A percentile compares a stretch with the other conserved stretches of the same genome.
phyloP scores from a whole-genome alignment of 2,888 invertebrate species.

The Phania funesta region DNA sequence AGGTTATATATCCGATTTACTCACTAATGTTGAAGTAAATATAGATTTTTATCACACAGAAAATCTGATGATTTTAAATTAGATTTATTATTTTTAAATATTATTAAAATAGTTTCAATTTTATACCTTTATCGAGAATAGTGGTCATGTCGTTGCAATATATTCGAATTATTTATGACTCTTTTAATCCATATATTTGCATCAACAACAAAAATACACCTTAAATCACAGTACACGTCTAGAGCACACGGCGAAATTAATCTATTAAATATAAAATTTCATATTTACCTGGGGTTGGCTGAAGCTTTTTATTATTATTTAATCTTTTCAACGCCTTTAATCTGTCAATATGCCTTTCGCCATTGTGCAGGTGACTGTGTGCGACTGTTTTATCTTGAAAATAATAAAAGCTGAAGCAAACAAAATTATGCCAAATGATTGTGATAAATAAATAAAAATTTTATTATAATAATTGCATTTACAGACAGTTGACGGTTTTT shows the following conservation, averaged over 20 bases:
- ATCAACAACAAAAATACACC: background rate
- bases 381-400: background rate
- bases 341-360: background rate
- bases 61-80: background rate
- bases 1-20: too few species aligned
- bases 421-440: background rate
- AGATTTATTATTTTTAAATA: background rate
- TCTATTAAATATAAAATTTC: background rate
- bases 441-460: background rate
- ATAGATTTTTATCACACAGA: background rate
- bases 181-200: background rate
- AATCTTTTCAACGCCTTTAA: background rate
- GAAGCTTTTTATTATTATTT: background rate
- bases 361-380: background rate
- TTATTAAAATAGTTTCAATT: background rate
- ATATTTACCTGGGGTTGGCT: background rate
- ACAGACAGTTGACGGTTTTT: background rate
- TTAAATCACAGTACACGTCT: background rate
- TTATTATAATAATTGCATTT: background rate
- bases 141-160: background rate
- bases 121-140: slow-evolving; percentile 33
- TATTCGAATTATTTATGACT: background rate
- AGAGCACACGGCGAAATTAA: slow-evolving; percentile 4
- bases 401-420: background rate
- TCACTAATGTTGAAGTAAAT: too few species aligned